Evolutionary conservation across 2,113 vertebrate species (phyloP), one percentile per base, ranked within the genome.

Genomic region (Micronycteris hirsuta): DNA sequence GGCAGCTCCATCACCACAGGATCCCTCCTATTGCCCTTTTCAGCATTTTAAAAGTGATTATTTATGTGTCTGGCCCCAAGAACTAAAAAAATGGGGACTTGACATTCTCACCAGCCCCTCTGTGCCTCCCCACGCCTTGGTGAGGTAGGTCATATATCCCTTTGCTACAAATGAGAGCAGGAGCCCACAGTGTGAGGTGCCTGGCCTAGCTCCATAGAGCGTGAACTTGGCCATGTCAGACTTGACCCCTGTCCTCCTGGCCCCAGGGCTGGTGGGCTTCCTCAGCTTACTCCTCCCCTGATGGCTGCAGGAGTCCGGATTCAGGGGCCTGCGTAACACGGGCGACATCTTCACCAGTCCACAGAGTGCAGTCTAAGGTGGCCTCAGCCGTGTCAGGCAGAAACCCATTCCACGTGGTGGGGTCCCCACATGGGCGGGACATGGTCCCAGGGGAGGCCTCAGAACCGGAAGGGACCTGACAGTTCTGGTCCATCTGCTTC

Each of bases 161-260:
- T 45, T 24, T 0, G 13, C 58, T 68, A n/a, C 14, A 52, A 47
- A 71, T 41, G 80, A 68, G 83, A 61, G 61, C 67, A 68, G 38
- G 45, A 49, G 15, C 26, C 0, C 0, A 38, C 56, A 49, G 45
- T 3, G 4, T 7, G 70, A 61, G 36, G 33, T 12, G 4, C 28
- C 19, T 54, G 36, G 54, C 19, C 49, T 52, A 28, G 63, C 41
- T 68, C 38, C 47, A 5, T 8, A 7, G 1, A 22, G 31, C 41
- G n/a, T 0, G 33, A 22, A 52, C 52, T 70, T 65, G 41, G 41
- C 74, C 14, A 0, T 16, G 33, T 86, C 63, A 65, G 31, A 6
- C 41, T 26, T 71, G 49, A 83, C n/a, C 33, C 54, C 45, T 41
- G 12, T 92, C 41, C 58, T 81, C 31, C 38, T n/a, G 41, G 41